Conservation (phyloP, 2,888 invertebrate genomes). For the Callosobruchus maculatus region DNA sequence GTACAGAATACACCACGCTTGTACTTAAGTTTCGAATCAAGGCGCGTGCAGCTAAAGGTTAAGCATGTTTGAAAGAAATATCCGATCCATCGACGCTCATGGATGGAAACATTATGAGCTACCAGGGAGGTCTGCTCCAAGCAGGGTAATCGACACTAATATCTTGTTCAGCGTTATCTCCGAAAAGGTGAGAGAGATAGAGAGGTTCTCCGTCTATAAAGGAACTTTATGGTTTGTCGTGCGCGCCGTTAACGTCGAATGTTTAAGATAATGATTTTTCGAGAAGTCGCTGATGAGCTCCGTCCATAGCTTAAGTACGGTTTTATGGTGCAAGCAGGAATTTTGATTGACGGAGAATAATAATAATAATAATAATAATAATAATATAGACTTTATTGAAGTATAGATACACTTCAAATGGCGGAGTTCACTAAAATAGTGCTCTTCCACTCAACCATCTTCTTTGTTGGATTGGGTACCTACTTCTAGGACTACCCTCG, state of each 20-base stretch:
- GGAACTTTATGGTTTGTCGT: neutral
- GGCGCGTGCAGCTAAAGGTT: too few species aligned
- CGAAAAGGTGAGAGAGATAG: neutral
- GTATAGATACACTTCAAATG: neutral
- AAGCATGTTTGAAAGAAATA: too few species aligned
- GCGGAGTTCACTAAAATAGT: too few species aligned
- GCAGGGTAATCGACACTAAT: neutral
- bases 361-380: too few species aligned
- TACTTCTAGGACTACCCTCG: too few species aligned
- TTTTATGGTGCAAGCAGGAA: neutral
- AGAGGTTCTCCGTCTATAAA: neutral
- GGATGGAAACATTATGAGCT: neutral
- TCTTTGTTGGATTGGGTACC: too few species aligned
- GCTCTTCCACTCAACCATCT: too few species aligned
- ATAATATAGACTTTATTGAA: too few species aligned
- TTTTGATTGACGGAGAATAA: neutral
- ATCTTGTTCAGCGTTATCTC: neutral
- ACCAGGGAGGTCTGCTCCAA: neutral
- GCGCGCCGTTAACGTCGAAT: neutral
- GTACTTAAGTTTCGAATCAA: too few species aligned
- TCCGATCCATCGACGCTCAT: neutral
- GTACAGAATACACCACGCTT: too few species aligned
- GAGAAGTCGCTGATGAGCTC: neutral
- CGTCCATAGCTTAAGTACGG: neutral
- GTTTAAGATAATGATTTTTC: neutral